Evolutionary conservation across 2,888 invertebrate genomes (phyloP).

Genomic region (Polyommatus icarus): DNA sequence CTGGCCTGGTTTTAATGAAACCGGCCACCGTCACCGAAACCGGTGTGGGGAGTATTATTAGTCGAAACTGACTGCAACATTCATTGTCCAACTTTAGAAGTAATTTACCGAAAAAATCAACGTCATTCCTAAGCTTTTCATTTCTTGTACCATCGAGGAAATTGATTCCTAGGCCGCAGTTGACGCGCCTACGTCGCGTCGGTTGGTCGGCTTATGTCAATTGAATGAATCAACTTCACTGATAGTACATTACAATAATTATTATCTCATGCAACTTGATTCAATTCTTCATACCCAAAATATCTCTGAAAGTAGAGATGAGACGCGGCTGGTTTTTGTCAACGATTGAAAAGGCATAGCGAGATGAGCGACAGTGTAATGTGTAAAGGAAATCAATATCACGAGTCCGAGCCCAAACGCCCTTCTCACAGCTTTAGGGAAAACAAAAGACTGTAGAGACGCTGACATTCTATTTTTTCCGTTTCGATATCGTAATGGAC

Average conservation of each 20-base stretch:
- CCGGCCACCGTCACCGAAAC: too few relatives aligned
- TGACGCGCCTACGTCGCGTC: too few relatives aligned
- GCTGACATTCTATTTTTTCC: slow-evolving; percentile 2
- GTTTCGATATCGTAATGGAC: too few relatives aligned
- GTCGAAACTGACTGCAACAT: not conserved
- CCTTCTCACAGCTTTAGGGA: slow-evolving; percentile 61
- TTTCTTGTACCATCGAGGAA: too few relatives aligned
- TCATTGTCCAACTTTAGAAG: not conserved
- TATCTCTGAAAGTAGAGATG: not conserved
- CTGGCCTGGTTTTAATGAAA: too few relatives aligned
- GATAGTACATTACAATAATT: too few relatives aligned
- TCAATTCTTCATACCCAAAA: not conserved
- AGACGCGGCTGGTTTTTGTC: not conserved
- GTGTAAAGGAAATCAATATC: slow-evolving; percentile 73
- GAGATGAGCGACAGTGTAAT: slow-evolving; percentile 45
- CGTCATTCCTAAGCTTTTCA: too few relatives aligned
- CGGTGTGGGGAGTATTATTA: too few relatives aligned
- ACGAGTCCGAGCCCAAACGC: slow-evolving; percentile 51
- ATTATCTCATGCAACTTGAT: not conserved
- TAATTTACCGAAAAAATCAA: not conserved
- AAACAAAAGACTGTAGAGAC: slow-evolving; percentile 47
- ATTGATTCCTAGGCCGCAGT: too few relatives aligned
- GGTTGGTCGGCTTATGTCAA: too few relatives aligned
- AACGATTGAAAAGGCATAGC: slow-evolving; percentile 32
- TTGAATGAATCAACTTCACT: too few relatives aligned